Base-by-base conservation (phyloP, 2,888 invertebrate species). In the Caenorhabditis doughertyi region DNA sequence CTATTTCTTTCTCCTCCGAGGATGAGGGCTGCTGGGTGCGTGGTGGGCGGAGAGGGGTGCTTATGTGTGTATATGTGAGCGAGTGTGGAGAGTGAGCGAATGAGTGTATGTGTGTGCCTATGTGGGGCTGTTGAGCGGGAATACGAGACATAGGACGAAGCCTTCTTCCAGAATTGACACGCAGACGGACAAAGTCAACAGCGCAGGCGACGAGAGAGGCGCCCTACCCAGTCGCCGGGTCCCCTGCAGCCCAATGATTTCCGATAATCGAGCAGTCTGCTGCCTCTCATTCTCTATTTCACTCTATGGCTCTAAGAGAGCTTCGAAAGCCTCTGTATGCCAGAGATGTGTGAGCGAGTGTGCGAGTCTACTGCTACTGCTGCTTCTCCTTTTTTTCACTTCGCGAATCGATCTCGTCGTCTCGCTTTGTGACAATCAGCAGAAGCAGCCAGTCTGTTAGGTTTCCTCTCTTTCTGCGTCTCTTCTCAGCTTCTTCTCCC, bases 191-290 rank as follows among this genome's bases (percentile, higher is more conserved):
- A 76, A 81, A 73, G 68, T 70, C 73, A 74, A 62, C 68, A 74
- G 39, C 72, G 51, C 68, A 64, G 53, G 42, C 70, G 68, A 39
- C 49, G 56, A 79, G 58, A 72, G 72, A 47, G 56, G 62, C 68
- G 49, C 74, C 73, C 53, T 73, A 42, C 64, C 71, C 21, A 53
- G 53, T 62, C 53, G 62, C 53, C 58, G 53, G 64, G 73, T 42
- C 55, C 64, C 73, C 53, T 44, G 62, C 53, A 77, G 68, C 79
- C 85, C 83, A 84, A 85, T 84, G 85, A 86, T 86, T 85, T 85
- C 84, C 84, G 76, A 86, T 84, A 84, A 83, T 83, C 81, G 81
- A 62, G 73, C 70, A 53, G 74, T 74, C 80, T 74, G 62, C 5
- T 21, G 55, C 47, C 80, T 81, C 80, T 56, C 56, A 18, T 16